Evolutionary conservation across 2,113 vertebrate genomes (phyloP).

Genomic region (Dissostichus mawsoni): DNA sequence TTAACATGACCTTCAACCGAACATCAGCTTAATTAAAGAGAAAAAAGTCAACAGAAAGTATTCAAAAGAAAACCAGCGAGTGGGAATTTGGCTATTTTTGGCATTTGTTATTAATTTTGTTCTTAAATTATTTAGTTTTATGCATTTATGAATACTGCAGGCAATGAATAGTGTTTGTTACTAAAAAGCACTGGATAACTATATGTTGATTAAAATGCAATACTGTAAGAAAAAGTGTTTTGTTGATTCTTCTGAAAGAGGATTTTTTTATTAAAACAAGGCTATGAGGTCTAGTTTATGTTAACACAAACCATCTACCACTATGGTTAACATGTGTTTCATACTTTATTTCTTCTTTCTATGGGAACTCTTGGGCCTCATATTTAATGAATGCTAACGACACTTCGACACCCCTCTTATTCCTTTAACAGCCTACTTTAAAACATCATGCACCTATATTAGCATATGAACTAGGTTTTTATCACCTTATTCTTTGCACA

Average conservation of each 20-base stretch:
- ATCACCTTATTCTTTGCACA: background rate
- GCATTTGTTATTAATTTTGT: background rate
- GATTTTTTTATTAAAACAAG: background rate
- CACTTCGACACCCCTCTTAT: background rate
- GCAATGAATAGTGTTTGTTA: background rate
- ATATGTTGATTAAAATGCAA: slow-evolving; percentile 9
- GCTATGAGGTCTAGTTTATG: background rate
- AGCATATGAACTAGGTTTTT: too few species aligned
- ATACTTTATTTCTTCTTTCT: background rate
- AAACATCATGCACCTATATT: background rate
- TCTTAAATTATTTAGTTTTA: background rate
- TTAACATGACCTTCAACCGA: slow-evolving; percentile 7
- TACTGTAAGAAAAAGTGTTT: background rate
- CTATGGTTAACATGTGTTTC: background rate
- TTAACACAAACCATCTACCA: background rate
- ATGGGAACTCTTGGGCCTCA: background rate
- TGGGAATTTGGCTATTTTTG: background rate
- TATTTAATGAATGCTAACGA: background rate
- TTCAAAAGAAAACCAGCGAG: slow-evolving; percentile 2
- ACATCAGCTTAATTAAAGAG: background rate
- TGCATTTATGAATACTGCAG: too few species aligned
- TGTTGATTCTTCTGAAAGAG: background rate
- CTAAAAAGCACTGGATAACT: background rate
- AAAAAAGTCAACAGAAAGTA: background rate
- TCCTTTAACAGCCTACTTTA: background rate